phyloP scores from a whole-genome alignment of 2,797 vertebrate species.

The Lemur catta region DNA sequence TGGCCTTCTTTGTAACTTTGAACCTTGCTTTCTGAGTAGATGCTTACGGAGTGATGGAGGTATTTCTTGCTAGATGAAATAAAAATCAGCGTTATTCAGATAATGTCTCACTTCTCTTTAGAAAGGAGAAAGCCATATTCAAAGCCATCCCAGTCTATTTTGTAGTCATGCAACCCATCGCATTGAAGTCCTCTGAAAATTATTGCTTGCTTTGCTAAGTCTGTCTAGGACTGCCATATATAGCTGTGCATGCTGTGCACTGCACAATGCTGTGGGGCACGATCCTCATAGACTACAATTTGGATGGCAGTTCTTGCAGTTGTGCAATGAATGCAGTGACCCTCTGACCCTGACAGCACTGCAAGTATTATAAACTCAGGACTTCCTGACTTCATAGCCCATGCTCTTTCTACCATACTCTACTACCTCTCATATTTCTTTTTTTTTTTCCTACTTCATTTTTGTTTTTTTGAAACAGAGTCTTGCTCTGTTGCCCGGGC shows the following conservation, averaged over 20 bases:
- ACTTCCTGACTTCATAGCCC: neutral
- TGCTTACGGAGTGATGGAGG: neutral
- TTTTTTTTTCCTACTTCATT: no score
- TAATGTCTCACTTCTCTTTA: neutral
- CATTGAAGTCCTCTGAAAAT: neutral
- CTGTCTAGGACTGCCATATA: neutral
- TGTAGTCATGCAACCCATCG: neutral
- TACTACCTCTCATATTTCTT: neutral
- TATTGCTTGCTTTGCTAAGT: neutral
- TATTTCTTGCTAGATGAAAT: neutral
- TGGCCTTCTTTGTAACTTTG: neutral
- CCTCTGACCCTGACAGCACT: neutral
- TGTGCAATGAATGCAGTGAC: neutral
- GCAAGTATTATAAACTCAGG: neutral
- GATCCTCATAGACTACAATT: neutral
- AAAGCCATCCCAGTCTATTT: neutral
- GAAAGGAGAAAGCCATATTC: neutral
- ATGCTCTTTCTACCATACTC: neutral
- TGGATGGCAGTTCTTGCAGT: no score
- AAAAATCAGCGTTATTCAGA: neutral
- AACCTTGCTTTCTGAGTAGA: neutral
- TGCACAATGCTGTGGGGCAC: neutral
- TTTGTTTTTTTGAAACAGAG: no score
- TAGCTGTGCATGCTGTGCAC: rapidly evolving
- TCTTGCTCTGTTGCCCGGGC: no score